A percentile compares a stretch with the other conserved stretches of the same genome.
Evolutionary conservation across 1,140 invertebrate genomes (phyloP).

Genomic region (Hycleus cichorii): DNA sequence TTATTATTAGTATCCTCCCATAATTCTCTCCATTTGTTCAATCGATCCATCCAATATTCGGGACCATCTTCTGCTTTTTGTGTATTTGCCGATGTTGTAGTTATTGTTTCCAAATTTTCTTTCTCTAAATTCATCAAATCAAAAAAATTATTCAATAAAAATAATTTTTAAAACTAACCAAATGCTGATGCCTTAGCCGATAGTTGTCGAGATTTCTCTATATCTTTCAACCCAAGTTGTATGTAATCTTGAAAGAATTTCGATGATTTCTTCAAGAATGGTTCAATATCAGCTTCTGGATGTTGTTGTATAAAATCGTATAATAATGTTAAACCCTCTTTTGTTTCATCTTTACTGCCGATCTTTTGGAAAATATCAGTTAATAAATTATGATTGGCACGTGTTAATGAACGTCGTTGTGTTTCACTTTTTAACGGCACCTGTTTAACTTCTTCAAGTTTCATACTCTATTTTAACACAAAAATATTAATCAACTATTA

Average conservation of each 20-base stretch:
- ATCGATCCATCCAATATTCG: constrained; percentile 18
- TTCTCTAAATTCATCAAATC: constrained; percentile 3
- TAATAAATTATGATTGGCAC: constrained; percentile 72
- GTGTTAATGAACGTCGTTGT: constrained; percentile 52
- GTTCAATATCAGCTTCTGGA: constrained; percentile 86
- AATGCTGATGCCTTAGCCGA: constrained; percentile 8
- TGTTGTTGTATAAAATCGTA: constrained; percentile 87
- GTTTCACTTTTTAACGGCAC: constrained; percentile 41
- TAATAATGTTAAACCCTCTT: constrained; percentile 77
- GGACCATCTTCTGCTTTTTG: background rate
- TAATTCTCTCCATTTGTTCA: constrained; percentile 14
- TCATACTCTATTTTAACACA: constrained; percentile 39
- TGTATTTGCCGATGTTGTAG: background rate
- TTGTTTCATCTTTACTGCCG: constrained; percentile 79
- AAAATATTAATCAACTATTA: background rate
- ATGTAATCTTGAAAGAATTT: constrained; percentile 91
- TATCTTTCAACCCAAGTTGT: constrained; percentile 73
- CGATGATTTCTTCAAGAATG: constrained; percentile 81
- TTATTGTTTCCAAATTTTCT: background rate
- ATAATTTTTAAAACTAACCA: background rate
- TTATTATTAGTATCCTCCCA: no score
- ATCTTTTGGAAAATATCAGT: constrained; percentile 90
- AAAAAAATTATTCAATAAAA: background rate
- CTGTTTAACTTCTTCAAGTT: constrained; percentile 45
- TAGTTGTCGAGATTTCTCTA: constrained; percentile 55